phyloP scores from a whole-genome alignment of 2,113 vertebrate species.

The Myiopsitta monachus region DNA sequence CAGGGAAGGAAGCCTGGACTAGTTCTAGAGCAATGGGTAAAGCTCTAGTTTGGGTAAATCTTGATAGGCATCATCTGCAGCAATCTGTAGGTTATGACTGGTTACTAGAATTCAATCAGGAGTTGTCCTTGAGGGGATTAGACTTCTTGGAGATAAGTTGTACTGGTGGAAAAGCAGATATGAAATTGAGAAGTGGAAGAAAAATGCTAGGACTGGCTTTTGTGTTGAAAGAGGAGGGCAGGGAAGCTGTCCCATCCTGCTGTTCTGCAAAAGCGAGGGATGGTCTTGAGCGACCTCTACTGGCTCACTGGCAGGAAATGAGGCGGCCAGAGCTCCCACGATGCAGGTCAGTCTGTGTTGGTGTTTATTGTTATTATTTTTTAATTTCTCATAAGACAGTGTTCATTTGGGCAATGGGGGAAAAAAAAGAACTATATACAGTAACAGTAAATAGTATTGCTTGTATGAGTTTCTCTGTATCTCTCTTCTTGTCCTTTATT shows the following conservation, averaged over 20 bases:
- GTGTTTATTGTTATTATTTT: rapidly evolving
- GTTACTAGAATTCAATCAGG: not conserved
- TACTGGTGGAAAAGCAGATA: not conserved
- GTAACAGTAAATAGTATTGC: not conserved
- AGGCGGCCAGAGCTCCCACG: not conserved
- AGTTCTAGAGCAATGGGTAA: not conserved
- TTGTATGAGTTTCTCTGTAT: rapidly evolving
- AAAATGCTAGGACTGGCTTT: not conserved
- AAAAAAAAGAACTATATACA: not conserved
- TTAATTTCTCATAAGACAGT: not conserved
- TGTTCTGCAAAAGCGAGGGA: not conserved
- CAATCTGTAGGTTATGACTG: not conserved
- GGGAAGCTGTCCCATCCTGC: not conserved
- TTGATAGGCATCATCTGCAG: not conserved
- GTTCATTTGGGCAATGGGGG: not conserved
- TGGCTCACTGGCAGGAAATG: not conserved
- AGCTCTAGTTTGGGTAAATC: not conserved
- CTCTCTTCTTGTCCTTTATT: not conserved
- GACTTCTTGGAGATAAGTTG: not conserved
- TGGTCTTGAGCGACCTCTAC: constrained; percentile 40
- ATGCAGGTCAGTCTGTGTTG: rapidly evolving
- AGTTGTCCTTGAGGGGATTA: not conserved
- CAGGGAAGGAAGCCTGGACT: not conserved
- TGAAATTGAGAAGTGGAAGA: not conserved
- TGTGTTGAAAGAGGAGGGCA: rapidly evolving